Conservation (phyloP, 2,797 vertebrate species). For the Gallinago nigripennis region DNA sequence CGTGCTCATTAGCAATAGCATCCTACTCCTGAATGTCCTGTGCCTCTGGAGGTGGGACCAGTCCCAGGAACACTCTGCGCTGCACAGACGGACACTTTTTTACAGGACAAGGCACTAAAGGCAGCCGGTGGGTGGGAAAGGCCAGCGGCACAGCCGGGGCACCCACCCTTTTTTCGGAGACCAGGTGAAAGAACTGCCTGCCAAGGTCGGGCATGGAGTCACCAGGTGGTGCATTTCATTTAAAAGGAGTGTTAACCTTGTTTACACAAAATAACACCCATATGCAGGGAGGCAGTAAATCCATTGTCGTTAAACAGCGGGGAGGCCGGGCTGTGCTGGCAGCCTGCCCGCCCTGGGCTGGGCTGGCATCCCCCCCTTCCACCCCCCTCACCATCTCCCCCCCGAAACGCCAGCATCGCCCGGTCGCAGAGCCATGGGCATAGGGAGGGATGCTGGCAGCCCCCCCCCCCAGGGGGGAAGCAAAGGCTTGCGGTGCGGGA, state of each 20-base stretch:
- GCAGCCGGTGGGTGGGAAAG: background rate
- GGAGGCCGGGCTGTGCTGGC: constrained; percentile 87
- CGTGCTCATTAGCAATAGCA: background rate
- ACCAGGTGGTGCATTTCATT: constrained; percentile 91
- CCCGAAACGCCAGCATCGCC: constrained; percentile 24
- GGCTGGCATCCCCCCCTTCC: constrained; percentile 70
- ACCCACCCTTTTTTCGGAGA: background rate
- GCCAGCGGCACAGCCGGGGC: background rate
- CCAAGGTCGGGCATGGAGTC: constrained; percentile 88
- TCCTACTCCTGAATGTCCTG: background rate
- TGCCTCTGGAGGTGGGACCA: background rate
- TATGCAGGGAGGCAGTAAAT: constrained; percentile 91
- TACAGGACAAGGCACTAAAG: background rate
- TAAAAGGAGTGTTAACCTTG: constrained; percentile 95
- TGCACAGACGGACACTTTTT: background rate
- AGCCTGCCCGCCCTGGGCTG: constrained; percentile 80
- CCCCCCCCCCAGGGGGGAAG: constrained; percentile 11
- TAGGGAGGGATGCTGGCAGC: constrained; percentile 44
- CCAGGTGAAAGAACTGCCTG: constrained; percentile 80
- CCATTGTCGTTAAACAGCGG: constrained; percentile 94
- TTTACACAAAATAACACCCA: constrained; percentile 94
- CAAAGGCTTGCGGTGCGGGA: constrained; percentile 70
- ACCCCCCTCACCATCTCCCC: no score
- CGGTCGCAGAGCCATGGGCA: constrained; percentile 70
- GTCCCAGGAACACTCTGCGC: accelerated